Conservation (phyloP, 1,140 invertebrate species). For the Olivierus martensii region DNA sequence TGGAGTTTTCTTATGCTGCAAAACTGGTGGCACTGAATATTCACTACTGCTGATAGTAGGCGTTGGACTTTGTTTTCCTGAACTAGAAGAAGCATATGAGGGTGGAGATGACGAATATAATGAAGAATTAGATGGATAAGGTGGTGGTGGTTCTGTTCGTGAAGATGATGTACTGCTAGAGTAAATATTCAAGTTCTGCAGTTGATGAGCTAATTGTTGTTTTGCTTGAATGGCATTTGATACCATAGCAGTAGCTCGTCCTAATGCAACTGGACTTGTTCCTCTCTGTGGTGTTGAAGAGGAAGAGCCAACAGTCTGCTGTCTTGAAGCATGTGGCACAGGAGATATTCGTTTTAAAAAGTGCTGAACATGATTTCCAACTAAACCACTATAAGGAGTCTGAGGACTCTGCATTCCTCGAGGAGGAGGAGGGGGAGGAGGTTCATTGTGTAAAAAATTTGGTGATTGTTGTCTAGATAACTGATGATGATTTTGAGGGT, state of each 20-base stretch:
- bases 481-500: conserved; percentile 8
- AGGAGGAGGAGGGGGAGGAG: conserved; percentile 30
- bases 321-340: conserved; percentile 35
- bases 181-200: conserved; percentile 69
- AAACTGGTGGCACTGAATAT: conserved; percentile 25
- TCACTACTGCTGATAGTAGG: conserved; percentile 37
- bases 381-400: conserved; percentile 1
- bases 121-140: conserved; percentile 31
- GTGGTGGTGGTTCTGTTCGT: conserved; percentile 56
- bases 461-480: conserved; percentile 44
- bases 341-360: conserved; percentile 72
- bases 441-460: conserved; percentile 32
- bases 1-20: conserved; percentile 64
- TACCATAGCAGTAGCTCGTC: conserved; percentile 42
- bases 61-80: conserved; percentile 21
- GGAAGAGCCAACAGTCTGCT: conserved; percentile 15
- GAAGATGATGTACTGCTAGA: conserved; percentile 36
- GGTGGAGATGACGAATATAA: conserved; percentile 46
- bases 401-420: conserved; percentile 18
- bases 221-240: conserved; percentile 51
- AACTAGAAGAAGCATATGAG: conserved; percentile 52
- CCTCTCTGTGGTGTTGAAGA: conserved; percentile 37
- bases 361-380: conserved; percentile 49
- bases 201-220: conserved; percentile 69
- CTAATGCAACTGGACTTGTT: conserved; percentile 55